Evolutionary conservation across 2,888 invertebrate genomes (phyloP), one percentile per base, ranked within the genome.

Genomic region (Phasia obesa): DNA sequence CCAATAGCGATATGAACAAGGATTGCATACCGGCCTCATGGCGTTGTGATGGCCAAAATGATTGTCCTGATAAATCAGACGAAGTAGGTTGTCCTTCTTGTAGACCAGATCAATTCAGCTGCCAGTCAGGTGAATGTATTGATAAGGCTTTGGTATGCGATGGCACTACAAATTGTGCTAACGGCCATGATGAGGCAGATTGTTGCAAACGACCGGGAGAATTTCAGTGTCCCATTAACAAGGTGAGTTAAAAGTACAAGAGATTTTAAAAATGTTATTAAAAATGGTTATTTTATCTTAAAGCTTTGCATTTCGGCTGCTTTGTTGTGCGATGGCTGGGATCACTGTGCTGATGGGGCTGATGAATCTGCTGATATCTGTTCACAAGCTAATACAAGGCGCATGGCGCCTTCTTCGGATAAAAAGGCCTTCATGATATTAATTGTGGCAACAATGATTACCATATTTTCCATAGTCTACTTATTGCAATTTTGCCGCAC

Each of bases 11-110:
- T 79, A 87, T 92, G 55, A 92, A 92, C 74, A 93, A 93, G 79
- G 94, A 95, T 85, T 95, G 95, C 87, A 94, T 95, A 84, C 95
- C 95, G 0, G 92, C 93, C 0, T 92, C 93, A 0, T 96, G 95
- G 95, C 92, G 94, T 31, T 92, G 91, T 74, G 97, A 97, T 90
- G 95, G 96, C 0, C 95, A 95, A 87, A 93, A 93, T 69, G 97
- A 97, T 90, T 97, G 97, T 90, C 93, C 94, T 2, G 96, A 97
- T 91, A 95, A 95, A 67, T 95, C 96, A 13, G 97, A 97, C 90
- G 96, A 96, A 92, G 92, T 94, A 74, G 93, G 94, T 85, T 94
- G 95, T 91, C 94, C 95, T 9, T 93, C 93, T n/a, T 97, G 97
- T 90, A 91, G 93, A 70, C 91, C 93, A 62, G 91, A 94, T 91